Evolutionary conservation across 1,140 invertebrate genomes (phyloP).

Genomic region (Drosophila ananassae): DNA sequence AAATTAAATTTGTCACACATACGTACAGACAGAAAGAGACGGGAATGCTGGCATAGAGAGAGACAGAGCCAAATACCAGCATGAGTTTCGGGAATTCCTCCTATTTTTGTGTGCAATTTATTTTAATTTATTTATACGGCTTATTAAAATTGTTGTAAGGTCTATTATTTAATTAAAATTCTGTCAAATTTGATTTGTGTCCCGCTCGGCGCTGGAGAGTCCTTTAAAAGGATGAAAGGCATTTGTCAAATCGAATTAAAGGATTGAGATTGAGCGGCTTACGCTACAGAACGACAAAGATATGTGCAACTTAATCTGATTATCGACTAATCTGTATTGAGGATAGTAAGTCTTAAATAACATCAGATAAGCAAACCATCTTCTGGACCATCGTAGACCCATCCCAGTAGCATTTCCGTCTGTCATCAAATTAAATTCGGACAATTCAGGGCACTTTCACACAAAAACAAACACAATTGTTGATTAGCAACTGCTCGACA

Average conservation of each 20-base stretch:
- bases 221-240: conserved; percentile 8
- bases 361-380: too few species aligned
- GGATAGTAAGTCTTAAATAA: background rate
- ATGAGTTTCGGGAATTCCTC: conserved; percentile 48
- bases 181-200: conserved; percentile 61
- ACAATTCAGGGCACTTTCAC: conserved; percentile 4
- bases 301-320: conserved; percentile 20
- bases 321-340: conserved; percentile 2
- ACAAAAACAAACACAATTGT: background rate
- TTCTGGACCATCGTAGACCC: too few species aligned
- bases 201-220: background rate
- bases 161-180: conserved; percentile 76
- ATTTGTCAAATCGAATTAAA: conserved; percentile 37
- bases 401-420: conserved; percentile 5
- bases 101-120: conserved; percentile 44
- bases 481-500: background rate
- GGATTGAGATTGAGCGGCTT: background rate
- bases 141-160: conserved; percentile 74
- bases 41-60: background rate
- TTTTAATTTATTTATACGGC: conserved; percentile 74
- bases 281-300: background rate
- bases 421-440: conserved; percentile 4
- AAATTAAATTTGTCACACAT: conserved; percentile 73
- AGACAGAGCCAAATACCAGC: conserved; percentile 13
- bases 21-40: background rate